These are phyloP conservation scores for Alces alces DNA, from an alignment of 2,113 vertebrate species.

Conservation along the genomic window DNA sequence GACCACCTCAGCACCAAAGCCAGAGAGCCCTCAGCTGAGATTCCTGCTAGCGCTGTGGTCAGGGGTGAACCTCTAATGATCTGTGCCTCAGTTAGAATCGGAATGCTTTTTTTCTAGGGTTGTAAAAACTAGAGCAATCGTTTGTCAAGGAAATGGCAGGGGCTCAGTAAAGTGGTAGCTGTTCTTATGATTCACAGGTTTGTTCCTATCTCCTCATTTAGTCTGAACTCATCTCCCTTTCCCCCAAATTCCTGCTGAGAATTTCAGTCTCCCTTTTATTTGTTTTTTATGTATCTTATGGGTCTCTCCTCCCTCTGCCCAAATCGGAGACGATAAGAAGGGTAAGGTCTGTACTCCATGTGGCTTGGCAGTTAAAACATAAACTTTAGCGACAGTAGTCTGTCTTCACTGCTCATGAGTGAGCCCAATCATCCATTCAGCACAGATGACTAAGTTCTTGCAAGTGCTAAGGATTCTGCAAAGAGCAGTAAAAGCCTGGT, in stretches of 20 bases:
- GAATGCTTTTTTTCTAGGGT: not conserved
- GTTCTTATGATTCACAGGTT: not conserved
- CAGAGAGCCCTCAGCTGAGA: not conserved
- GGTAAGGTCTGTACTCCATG: not conserved
- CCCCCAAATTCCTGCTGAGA: no score
- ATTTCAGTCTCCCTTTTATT: not conserved
- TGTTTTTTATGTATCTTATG: not conserved
- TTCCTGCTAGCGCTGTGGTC: not conserved
- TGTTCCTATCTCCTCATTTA: not conserved
- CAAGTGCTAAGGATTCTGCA: not conserved
- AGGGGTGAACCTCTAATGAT: not conserved
- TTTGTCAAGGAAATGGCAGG: not conserved
- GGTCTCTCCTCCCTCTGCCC: not conserved
- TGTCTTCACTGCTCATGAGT: not conserved
- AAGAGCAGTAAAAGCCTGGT: not conserved
- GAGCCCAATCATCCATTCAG: not conserved
- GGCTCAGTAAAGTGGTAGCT: not conserved
- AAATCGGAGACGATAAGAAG: not conserved
- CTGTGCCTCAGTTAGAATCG: not conserved
- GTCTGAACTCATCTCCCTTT: not conserved
- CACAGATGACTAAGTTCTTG: not conserved
- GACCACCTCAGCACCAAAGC: not conserved
- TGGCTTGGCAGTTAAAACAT: not conserved
- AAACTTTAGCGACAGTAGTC: not conserved
- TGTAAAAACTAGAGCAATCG: not conserved